Evolutionary conservation across 2,797 vertebrate species (phyloP).

Genomic region (Vireo griseus): DNA sequence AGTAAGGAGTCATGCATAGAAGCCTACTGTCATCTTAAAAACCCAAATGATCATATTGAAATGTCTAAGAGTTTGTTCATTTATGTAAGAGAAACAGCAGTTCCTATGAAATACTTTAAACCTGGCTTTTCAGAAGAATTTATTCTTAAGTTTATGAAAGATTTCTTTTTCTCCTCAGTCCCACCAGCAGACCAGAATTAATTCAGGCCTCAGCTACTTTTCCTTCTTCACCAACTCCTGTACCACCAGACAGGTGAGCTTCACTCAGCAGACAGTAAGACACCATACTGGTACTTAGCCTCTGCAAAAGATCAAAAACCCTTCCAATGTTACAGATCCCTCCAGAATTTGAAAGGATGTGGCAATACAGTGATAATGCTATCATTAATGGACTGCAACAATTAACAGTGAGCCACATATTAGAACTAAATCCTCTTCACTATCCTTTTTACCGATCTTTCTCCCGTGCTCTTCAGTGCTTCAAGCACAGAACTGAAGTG

Average conservation of each 20-base stretch:
- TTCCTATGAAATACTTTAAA: background rate
- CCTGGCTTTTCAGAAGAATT: background rate
- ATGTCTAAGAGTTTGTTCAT: background rate
- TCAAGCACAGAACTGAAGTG: background rate
- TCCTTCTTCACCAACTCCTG: background rate
- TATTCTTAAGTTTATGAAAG: background rate
- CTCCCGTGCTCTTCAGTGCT: background rate
- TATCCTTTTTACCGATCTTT: background rate
- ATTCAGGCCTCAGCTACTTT: background rate
- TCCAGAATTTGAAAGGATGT: background rate
- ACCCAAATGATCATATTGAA: background rate
- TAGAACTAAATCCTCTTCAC: background rate
- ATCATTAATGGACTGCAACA: background rate
- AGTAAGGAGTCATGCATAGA: background rate
- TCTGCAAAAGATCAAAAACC: background rate
- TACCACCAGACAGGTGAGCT: background rate
- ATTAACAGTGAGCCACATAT: background rate
- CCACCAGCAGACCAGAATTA: background rate
- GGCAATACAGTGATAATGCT: background rate
- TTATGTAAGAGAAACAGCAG: background rate
- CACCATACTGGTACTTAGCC: background rate
- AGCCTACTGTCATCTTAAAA: background rate
- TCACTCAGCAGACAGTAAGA: background rate
- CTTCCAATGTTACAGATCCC: background rate
- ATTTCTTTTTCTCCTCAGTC: background rate